Evolutionary conservation across 2,888 invertebrate genomes (phyloP), one percentile per base, ranked within the genome.

Genomic region (Blastobasis lacticolella): DNA sequence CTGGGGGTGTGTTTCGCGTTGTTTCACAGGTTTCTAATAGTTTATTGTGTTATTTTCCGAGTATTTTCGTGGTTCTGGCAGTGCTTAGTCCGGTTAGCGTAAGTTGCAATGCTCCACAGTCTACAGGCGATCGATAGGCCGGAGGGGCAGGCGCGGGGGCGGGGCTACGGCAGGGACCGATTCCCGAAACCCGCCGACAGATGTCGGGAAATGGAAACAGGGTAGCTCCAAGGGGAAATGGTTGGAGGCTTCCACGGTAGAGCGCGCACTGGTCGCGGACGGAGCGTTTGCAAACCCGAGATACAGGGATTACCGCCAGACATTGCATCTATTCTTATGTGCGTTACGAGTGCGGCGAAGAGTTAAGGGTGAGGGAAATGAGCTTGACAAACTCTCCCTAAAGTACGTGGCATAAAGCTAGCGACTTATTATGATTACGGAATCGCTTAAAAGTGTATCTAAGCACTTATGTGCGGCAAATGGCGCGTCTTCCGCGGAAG

Each of bases 91-190:
- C 68, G 70, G 78, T 71, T 78, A 70, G 75, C 78, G 78, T 80
- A 75, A 75, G 77, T 79, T 81, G 67, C 66, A 63, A 67, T 66
- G 72, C 71, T 74, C 64, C 69, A 61, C 60, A 23, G 23, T 23
- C 23, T 3, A 23, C 55, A 58, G 62, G 57, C 64, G 79, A 86
- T 87, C 86, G 81, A 86, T 87, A 87, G 74, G 69, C 67, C 69
- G 69, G 69, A 55, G 55, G 65, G 67, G 68, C 58, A 55, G 53
- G 59, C 55, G 23, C 23, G 46, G 55, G 55, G 63, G 62, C 61
- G 64, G 63, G 56, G 51, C 46, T 49, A 54, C 60, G 54, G 61
- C 54, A 58, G 63, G 69, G 71, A 66, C 59, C 56, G 58, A 60
- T 58, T 81, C 74, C 71, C 67, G 59, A 49, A 54, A 53, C 46